Base-by-base conservation (phyloP, 2,888 invertebrate species). In the Tupiocoris notatus region DNA sequence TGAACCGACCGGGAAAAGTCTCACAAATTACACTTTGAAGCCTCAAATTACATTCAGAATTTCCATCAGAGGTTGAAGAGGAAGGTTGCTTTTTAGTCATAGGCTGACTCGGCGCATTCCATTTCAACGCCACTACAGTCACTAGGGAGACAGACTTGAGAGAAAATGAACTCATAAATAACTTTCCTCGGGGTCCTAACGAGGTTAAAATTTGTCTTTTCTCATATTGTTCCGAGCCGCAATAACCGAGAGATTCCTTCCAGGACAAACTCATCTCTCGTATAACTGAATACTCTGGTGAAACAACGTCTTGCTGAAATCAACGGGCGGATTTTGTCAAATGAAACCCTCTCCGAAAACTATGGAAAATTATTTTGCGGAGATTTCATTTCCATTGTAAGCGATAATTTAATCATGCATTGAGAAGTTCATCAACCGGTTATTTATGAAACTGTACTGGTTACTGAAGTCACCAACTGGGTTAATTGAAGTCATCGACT, bases 21-120 rank as follows among this genome's bases (percentile, higher is more conserved):
- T 70, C 59, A 25, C 70, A 59, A 70, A 70, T 70, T 70, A 70
- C 70, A 25, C 70, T 70, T 70, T 70, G 70, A 70, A 70, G 59
- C 59, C 59, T 70, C 70, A 70, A 70, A 70, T 70, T 70, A 70
- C 70, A 70, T 24, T 25, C 70, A 59, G 70, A 54, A 70, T 70
- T 70, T 70, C 24, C 70, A 70, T 70, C 70, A 70, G 59, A 12
- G 70, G 70, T 25, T 25, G 39, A 39, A 39, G 39, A 7, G 39
- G 39, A 39, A 39, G 39, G 39, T 39, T 7, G 39, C 39, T 39
- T 39, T 39, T 39, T 39, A 12, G 6, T 39, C 39, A 12, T 39
- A 39, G 39, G 39, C 39, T 39, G 39, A 39, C 39, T 39, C 39
- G n/a, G n/a, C n/a, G 39, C 39, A 39, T 39, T 39, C 39, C 39